Evolutionary conservation across 2,113 vertebrate species (phyloP), one percentile per base, ranked within the genome.

Genomic region (Grallaria varia): DNA sequence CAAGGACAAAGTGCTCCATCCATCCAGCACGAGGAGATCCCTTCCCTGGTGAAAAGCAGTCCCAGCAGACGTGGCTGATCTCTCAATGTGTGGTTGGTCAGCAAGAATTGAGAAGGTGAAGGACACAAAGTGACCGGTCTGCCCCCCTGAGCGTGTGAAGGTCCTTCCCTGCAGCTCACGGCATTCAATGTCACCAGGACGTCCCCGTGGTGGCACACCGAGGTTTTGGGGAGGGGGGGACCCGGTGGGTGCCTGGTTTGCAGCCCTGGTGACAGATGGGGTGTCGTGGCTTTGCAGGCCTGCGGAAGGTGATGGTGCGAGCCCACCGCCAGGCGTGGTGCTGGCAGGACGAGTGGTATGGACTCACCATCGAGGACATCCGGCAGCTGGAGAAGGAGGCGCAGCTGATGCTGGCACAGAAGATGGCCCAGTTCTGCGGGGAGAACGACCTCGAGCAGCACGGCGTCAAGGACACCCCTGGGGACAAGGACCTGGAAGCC

Each of bases 281-380:
- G 5, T 2, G 0, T 80, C 84, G 2, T 93, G 53, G 58, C 69
- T 90, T 56, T 76, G 44, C 98, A 99, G 99, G 99, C 40, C 97
- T 99, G 40, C 97, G 99, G 97, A 99, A 99, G 96, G 99, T 99
- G 85, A 99, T 99, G 99, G 98, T 99, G 35, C 98, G 99, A 58
- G 99, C 99, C 33, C 99, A 99, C 97, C 98, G 99, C 44, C 99
- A 99, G 97, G 99, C 99, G 31, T 99, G 99, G 99, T 99, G 99
- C 97, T 99, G 99, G 99, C 99, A 99, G 97, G 99, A 99, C 1
- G 99, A 99, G 59, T 99, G 99, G 99, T 99, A 98, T 0, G 99
- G 99, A 66, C 98, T 99, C 89, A 99, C 98, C 95, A 99, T 99
- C 9, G 99, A 99, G 94, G 98, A 99, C 95, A 99, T 99, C 97